Conservation (phyloP, 2,888 invertebrate species). For the Polyommatus iphigenia region DNA sequence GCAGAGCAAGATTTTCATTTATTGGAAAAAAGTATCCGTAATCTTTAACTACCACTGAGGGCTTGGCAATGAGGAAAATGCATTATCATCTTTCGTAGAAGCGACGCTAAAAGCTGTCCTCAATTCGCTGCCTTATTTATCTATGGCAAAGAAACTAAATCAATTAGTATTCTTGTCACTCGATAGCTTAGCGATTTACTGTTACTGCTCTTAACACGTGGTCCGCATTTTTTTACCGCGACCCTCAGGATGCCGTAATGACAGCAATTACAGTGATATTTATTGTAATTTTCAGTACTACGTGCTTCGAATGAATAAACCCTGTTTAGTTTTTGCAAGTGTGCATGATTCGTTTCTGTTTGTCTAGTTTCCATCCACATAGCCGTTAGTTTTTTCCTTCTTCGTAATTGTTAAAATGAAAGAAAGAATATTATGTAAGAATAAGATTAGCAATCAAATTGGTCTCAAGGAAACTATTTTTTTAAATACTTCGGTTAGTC, state of each 20-base stretch:
- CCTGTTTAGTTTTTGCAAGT: neutral
- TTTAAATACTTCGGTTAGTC: no score
- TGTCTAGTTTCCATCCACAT: no score
- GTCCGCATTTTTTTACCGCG: slow-evolving; percentile 25
- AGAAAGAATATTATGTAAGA: no score
- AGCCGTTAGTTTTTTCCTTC: no score
- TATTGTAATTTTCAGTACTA: slow-evolving; percentile 19
- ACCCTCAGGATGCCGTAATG: slow-evolving; percentile 18
- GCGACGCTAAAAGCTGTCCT: neutral
- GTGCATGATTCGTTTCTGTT: neutral
- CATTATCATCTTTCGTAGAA: neutral
- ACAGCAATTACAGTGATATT: slow-evolving; percentile 24
- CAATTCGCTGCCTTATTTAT: slow-evolving; percentile 17
- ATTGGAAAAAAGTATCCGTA: neutral
- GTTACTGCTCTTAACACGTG: slow-evolving; percentile 30
- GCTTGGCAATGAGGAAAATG: neutral
- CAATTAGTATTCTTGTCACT: slow-evolving; percentile 29
- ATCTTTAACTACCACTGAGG: neutral
- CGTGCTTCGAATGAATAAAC: slow-evolving; percentile 1
- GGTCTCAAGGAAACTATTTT: no score
- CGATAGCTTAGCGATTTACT: slow-evolving; percentile 30
- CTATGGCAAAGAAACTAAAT: slow-evolving; percentile 34
- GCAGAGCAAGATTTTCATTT: neutral
- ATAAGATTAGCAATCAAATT: no score
- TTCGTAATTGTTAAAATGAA: no score